Conservation (phyloP, 1,140 invertebrate genomes). For the Metopolophium dirhodum region DNA sequence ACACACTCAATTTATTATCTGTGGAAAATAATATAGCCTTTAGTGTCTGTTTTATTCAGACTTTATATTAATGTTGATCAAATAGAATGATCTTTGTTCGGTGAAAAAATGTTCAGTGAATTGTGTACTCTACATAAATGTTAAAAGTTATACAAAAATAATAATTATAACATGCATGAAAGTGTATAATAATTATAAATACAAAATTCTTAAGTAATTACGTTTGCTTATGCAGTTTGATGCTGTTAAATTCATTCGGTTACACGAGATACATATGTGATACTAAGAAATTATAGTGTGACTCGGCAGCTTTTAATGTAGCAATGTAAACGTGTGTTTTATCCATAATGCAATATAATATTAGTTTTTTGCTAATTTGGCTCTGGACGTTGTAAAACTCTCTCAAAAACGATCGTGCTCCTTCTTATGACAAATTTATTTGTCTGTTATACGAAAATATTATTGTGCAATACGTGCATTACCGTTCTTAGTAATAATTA, state of each 20-base stretch:
- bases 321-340: neutral
- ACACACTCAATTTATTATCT: conserved; percentile 13
- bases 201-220: neutral
- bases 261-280: neutral
- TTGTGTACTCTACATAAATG: neutral
- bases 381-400: neutral
- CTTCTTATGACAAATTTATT: neutral
- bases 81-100: neutral
- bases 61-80: neutral
- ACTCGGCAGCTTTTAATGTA: neutral
- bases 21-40: neutral
- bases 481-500: neutral
- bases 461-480: neutral
- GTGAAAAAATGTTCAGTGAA: neutral
- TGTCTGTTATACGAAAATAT: neutral
- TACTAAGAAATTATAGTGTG: neutral
- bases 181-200: neutral
- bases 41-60: neutral
- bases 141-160: neutral
- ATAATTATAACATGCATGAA: neutral
- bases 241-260: neutral
- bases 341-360: neutral
- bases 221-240: neutral
- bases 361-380: neutral
- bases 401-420: neutral